phyloP scores from a whole-genome alignment of 2,113 vertebrate genomes.

The Strix uralensis region DNA sequence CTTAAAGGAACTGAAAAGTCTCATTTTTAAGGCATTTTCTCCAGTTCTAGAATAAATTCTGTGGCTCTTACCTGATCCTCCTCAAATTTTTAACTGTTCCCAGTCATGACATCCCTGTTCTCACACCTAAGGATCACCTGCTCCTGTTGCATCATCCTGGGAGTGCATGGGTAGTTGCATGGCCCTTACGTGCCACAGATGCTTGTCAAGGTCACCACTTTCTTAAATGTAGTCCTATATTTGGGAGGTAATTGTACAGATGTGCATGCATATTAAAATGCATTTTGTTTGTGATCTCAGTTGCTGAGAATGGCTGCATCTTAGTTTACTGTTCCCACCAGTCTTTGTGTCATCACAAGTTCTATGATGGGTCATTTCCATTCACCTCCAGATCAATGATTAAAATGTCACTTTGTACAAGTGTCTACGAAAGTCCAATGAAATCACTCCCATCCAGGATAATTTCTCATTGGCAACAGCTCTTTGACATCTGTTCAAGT shows the following conservation, averaged over 20 bases:
- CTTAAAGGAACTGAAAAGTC: background rate
- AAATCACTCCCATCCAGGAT: background rate
- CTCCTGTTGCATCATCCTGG: background rate
- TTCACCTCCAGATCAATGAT: constrained; percentile 1
- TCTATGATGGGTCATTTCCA: background rate
- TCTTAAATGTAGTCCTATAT: background rate
- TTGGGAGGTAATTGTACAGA: background rate
- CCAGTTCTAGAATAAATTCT: background rate
- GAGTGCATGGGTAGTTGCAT: background rate
- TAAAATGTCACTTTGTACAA: constrained; percentile 12
- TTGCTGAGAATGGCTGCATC: background rate
- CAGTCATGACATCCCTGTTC: background rate
- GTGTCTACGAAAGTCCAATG: background rate
- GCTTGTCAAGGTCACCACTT: background rate
- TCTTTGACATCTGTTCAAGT: constrained; percentile 40
- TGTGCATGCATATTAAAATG: background rate
- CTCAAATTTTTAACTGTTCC: background rate
- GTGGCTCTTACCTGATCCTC: background rate
- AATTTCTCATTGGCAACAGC: constrained; percentile 45
- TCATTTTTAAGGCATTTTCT: background rate
- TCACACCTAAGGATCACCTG: background rate
- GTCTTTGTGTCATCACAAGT: background rate
- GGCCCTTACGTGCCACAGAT: background rate
- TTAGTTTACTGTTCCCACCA: background rate
- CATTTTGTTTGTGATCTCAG: background rate